phyloP scores from a whole-genome alignment of 2,797 vertebrate genomes.

The Myiotriccus ornatus region DNA sequence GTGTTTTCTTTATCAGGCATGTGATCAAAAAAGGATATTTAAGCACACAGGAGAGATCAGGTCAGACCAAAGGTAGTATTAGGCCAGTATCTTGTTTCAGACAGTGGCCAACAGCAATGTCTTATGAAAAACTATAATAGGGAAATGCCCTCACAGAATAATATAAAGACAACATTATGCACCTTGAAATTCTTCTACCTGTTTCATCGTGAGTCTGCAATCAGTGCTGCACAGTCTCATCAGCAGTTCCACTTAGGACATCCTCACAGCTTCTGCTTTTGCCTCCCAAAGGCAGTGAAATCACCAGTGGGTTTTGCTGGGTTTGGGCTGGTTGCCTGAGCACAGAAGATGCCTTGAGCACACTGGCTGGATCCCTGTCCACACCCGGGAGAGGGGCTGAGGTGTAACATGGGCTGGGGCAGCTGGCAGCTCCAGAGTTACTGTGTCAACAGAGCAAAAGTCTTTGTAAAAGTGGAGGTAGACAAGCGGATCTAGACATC shows the following conservation, averaged over 20 bases:
- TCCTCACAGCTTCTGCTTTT: neutral
- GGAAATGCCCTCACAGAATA: neutral
- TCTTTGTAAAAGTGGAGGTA: accelerated
- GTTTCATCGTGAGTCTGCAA: neutral
- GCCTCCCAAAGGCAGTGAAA: neutral
- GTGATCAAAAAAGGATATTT: neutral
- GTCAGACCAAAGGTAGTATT: neutral
- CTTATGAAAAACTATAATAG: neutral
- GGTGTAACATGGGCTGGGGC: neutral
- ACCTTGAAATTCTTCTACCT: neutral
- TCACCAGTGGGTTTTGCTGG: accelerated
- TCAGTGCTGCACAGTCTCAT: neutral
- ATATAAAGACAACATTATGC: neutral
- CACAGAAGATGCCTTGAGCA: accelerated
- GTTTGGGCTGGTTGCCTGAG: accelerated
- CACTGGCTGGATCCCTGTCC: accelerated
- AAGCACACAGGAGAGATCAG: neutral
- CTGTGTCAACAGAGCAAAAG: neutral
- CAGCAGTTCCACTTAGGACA: neutral
- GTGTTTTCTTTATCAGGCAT: neutral
- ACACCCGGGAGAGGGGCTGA: accelerated
- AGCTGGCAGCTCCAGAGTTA: neutral
- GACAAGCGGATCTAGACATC: neutral
- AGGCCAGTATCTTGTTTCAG: neutral
- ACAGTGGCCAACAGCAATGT: neutral